Evolutionary conservation across 2,797 vertebrate species (phyloP).

Genomic region (Coendou prehensilis): DNA sequence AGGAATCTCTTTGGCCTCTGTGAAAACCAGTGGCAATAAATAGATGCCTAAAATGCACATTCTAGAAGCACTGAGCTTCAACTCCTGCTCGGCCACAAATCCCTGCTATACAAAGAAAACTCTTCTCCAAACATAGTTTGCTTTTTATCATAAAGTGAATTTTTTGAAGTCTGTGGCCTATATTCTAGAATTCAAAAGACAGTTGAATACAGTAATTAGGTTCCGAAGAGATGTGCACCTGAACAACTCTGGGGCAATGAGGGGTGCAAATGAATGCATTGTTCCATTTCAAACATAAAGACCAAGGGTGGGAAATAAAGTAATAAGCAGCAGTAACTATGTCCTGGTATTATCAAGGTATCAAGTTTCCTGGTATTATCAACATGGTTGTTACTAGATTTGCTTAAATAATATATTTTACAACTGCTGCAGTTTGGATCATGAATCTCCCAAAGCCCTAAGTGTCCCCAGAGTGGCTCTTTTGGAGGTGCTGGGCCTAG

Average conservation of each 20-base stretch:
- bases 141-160: background rate
- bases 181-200: conserved; percentile 13
- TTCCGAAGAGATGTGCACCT: background rate
- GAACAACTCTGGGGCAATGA: background rate
- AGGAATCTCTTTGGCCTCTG: background rate
- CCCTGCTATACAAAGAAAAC: background rate
- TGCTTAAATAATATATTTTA: background rate
- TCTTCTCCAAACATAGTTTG: conserved; percentile 30
- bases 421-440: background rate
- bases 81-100: background rate
- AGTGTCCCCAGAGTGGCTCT: background rate
- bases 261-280: background rate
- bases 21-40: conserved; percentile 4
- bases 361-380: background rate
- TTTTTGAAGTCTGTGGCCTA: background rate
- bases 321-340: background rate
- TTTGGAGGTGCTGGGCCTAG: background rate
- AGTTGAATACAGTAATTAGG: background rate
- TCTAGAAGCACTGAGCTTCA: background rate
- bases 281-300: conserved; percentile 28
- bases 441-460: background rate
- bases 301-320: background rate
- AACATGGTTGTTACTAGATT: background rate
- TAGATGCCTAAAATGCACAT: background rate
- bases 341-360: background rate